phyloP scores from a whole-genome alignment of 2,797 vertebrate genomes.

The Platyrinchus mystaceus region DNA sequence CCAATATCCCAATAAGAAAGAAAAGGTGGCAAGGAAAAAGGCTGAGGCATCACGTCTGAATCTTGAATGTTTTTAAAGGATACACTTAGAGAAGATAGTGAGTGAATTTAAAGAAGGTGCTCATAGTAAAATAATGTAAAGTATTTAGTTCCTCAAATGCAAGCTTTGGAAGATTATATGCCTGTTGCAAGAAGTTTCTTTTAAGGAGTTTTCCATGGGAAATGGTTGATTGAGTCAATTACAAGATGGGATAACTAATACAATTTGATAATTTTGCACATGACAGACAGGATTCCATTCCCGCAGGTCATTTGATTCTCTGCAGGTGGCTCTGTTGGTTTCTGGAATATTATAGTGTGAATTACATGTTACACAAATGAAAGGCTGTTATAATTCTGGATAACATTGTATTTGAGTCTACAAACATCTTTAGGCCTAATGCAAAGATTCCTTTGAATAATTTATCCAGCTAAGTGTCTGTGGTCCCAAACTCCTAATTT shows the following conservation, averaged over 20 bases:
- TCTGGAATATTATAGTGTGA: conserved; percentile 53
- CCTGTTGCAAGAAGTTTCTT: conserved; percentile 9
- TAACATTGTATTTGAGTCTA: conserved; percentile 67
- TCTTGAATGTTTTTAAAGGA: background rate
- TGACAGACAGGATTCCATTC: conserved; percentile 52
- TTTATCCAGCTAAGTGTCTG: conserved; percentile 83
- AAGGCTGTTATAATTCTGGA: conserved; percentile 71
- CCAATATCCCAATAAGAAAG: background rate
- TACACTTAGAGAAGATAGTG: background rate
- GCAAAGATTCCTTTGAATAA: conserved; percentile 80
- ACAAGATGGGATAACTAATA: conserved; percentile 18
- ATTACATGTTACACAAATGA: conserved; percentile 69
- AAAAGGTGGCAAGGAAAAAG: background rate
- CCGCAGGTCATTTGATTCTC: conserved; percentile 69
- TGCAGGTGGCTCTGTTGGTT: conserved; percentile 68
- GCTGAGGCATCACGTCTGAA: background rate
- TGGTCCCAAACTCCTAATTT: conserved; percentile 85
- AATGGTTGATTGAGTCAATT: conserved; percentile 56
- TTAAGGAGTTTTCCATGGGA: conserved; percentile 28
- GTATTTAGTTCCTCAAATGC: conserved; percentile 3
- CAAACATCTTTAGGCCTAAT: conserved; percentile 76
- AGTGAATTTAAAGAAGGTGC: background rate
- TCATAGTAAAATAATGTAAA: background rate
- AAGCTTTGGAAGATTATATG: background rate
- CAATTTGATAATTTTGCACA: conserved; percentile 62